A percentile compares a stretch with the other conserved stretches of the same genome.
Conservation (phyloP, 2,797 vertebrate genomes). For the Macrochelys suwanniensis region DNA sequence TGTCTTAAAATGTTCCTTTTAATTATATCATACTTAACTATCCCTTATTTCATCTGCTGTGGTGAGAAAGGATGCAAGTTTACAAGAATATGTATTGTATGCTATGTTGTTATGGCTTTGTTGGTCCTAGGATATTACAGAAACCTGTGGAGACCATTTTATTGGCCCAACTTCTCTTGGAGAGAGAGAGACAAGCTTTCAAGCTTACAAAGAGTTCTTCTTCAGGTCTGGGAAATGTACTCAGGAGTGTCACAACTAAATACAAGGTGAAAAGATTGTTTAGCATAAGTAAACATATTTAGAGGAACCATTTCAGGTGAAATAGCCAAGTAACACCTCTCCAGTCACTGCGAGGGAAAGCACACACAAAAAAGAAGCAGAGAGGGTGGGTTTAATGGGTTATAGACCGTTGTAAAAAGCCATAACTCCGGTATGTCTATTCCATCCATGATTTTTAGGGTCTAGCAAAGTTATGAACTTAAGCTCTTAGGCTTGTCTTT, state of each 20-base stretch:
- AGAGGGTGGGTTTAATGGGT: neutral
- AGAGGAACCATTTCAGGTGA: neutral
- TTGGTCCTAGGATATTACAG: neutral
- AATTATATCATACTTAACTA: conserved; percentile 7
- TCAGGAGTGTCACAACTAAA: neutral
- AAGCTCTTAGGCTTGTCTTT: neutral
- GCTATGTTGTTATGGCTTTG: neutral
- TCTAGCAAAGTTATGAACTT: neutral
- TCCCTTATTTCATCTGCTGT: neutral
- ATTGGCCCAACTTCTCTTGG: neutral
- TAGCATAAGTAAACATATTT: neutral
- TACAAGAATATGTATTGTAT: neutral
- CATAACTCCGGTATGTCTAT: neutral
- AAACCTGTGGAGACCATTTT: neutral
- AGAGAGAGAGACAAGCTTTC: neutral
- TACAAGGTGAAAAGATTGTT: neutral
- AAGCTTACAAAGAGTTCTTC: neutral
- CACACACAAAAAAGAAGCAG: neutral
- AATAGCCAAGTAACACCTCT: neutral
- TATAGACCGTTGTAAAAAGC: neutral
- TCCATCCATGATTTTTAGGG: neutral
- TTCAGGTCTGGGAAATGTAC: neutral
- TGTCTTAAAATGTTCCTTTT: neutral
- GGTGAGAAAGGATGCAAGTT: neutral
- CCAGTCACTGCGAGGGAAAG: neutral